Evolutionary conservation across 1,140 invertebrate genomes (phyloP), one percentile per base, ranked within the genome.

Genomic region (Anoplophora glabripennis): DNA sequence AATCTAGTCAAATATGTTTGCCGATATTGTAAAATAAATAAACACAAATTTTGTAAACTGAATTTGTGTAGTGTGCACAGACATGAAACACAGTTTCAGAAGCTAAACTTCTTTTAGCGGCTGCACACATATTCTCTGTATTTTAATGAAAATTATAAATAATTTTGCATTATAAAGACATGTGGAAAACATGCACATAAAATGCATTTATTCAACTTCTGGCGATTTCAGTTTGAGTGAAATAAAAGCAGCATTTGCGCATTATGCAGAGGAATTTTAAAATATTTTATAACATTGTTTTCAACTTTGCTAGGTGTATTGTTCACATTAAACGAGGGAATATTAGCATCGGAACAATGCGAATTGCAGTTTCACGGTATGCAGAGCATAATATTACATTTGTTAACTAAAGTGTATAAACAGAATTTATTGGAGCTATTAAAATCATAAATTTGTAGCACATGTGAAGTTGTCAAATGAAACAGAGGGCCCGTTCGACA

Each of bases 361-460:
- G 38, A 61, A 56, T 57, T 57, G 53, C 14, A 52, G 56, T 45
- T 60, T 52, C 53, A 56, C 46, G 53, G 44, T 59, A 57, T 63
- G 53, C 53, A 54, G 53, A 57, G 44, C 53, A 53, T 54, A 66
- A 71, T 71, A 69, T 71, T 69, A 65, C 69, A 68, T 67, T 73
- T 64, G 70, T 73, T 73, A 73, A 69, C 67, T 67, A 64, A 69
- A 70, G 62, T 71, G 67, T 69, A 69, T 68, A 68, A 70, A 72
- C 65, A 65, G 65, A 70, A 73, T 72, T 73, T 71, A 73, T 71
- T 63, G 69, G 53, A 59, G 64, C 70, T 72, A 73, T 73, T 72
- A 73, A 73, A 72, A 73, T 72, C 72, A 70, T 73, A 73, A 72
- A 73, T 73, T 73, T 69, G 61, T 36, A 63, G 66, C 72, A 73